Base-by-base conservation (phyloP, 1,140 invertebrate genomes). In the Adoxophyes honmai region DNA sequence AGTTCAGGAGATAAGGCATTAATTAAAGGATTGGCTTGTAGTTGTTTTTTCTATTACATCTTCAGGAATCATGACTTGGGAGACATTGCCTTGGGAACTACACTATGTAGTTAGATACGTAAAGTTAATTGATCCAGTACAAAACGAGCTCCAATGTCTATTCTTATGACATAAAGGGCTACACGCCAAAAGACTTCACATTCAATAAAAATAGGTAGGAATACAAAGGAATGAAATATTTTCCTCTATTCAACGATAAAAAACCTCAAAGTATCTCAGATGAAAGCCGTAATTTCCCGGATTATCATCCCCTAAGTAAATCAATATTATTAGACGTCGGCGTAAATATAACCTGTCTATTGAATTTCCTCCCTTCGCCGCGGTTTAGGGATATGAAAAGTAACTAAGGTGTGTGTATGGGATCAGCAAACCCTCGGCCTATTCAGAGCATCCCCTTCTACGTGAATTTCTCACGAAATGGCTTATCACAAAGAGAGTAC, bases 401-500 rank as follows among this genome's bases (percentile, higher is more conserved):
- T 64, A 67, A 70, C 57, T 62, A 63, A 64, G 57, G 59, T 63
- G 55, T 21, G 36, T 57, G 48, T 60, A 69, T 63, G 53, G 55
- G 56, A 57, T 42, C 34, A 52, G 15, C 56, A 65, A 68, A 64
- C 66, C 59, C 73, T 69, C 72, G 53, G 59, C 52, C 68, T 60
- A 68, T 68, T 69, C 59, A 69, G 60, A 64, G 55, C 60, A 53
- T 35, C 52, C 60, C 61, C 62, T 51, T 56, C 57, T 62, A 62
- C 60, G 62, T 64, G 63, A 64, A 18, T 28, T 66, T 65, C 62
- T 65, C 61, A 61, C 52, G 54, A 61, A 60, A 67, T 63, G 59
- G 57, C 55, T 57, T 57, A 55, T 53, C 57, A 68, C 63, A 68
- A 71, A 66, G 60, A 63, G 57, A 7, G n/a, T 33, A 48, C 21